Conservation (phyloP, 35 echinoderm and acorn worm species). For the Ophiothrix spiculata region DNA sequence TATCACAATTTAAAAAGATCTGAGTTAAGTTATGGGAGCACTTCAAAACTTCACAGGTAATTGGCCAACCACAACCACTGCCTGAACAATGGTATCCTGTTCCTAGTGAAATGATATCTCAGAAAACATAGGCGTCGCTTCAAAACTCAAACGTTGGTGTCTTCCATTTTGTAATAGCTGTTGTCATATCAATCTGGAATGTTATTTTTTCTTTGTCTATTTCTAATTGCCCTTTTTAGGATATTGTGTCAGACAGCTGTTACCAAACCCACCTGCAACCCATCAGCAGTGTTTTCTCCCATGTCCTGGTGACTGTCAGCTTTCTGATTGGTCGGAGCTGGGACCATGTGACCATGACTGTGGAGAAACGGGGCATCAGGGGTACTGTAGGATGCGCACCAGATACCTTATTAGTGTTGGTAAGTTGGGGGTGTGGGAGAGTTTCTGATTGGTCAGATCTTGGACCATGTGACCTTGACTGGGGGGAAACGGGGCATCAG, state of each 20-base stretch:
- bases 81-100: too few species aligned
- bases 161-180: too few species aligned
- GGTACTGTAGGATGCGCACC: conserved; percentile 66
- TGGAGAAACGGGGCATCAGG: conserved; percentile 10
- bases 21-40: too few species aligned
- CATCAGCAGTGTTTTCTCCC: conserved; percentile 71
- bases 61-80: too few species aligned
- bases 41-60: too few species aligned
- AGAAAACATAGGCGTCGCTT: too few species aligned
- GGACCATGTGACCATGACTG: conserved; percentile 72
- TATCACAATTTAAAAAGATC: too few species aligned
- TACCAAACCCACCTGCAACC: conserved; percentile 38
- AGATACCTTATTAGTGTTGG: conserved; percentile 61
- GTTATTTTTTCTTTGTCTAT: too few species aligned
- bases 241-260: conserved; percentile 66
- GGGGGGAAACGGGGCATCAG: conserved; percentile 13
- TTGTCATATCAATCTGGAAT: too few species aligned
- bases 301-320: conserved; percentile 82
- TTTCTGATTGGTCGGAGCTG: conserved; percentile 74
- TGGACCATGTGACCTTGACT: conserved; percentile 67
- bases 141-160: too few species aligned
- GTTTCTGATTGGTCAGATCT: conserved; percentile 65
- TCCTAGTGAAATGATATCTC: too few species aligned
- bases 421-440: conserved; percentile 12
- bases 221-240: conserved; percentile 47